Evolutionary conservation across 2,888 invertebrate genomes (phyloP).

Genomic region (Microplitis deprimator): DNA sequence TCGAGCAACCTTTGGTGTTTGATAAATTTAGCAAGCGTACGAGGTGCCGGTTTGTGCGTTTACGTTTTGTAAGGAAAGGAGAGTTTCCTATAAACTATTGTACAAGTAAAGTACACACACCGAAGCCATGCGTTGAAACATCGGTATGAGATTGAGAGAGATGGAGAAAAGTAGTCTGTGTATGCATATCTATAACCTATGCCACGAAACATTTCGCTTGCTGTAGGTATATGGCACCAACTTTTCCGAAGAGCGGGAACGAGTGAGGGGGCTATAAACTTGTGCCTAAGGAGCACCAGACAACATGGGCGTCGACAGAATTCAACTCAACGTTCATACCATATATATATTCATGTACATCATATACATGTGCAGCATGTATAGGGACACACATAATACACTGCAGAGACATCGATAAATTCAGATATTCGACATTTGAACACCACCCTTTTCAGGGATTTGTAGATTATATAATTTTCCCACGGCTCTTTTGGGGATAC

Average conservation of each 20-base stretch:
- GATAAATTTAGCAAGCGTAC: slow-evolving; percentile 8
- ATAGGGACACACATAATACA: slow-evolving; percentile 39
- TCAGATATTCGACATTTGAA: slow-evolving; percentile 24
- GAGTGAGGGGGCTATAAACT: slow-evolving; percentile 40
- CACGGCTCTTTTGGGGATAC: background rate
- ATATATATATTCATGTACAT: background rate
- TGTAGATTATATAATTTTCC: background rate
- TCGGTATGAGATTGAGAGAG: slow-evolving; percentile 23
- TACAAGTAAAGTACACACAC: slow-evolving; percentile 32
- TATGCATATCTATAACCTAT: background rate
- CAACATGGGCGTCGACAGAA: slow-evolving; percentile 39
- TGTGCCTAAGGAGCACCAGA: slow-evolving; percentile 22
- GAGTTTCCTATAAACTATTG: slow-evolving; percentile 4
- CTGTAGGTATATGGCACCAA: slow-evolving; percentile 40
- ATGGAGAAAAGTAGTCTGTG: slow-evolving; percentile 18
- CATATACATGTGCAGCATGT: slow-evolving; percentile 36
- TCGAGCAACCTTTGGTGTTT: background rate
- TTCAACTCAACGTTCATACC: slow-evolving; percentile 16
- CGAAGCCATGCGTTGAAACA: slow-evolving; percentile 30
- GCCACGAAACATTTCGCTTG: background rate
- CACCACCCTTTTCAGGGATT: slow-evolving; percentile 13
- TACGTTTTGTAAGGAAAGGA: slow-evolving; percentile 11
- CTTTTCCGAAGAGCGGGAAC: background rate
- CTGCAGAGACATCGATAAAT: slow-evolving; percentile 16
- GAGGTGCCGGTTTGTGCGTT: background rate